A percentile compares a stretch with the other conserved stretches of the same genome.
These are phyloP conservation scores for Galeopsomyia nigrocyanea DNA, from an alignment of 2,888 invertebrate genomes.

Conservation along the genomic window DNA sequence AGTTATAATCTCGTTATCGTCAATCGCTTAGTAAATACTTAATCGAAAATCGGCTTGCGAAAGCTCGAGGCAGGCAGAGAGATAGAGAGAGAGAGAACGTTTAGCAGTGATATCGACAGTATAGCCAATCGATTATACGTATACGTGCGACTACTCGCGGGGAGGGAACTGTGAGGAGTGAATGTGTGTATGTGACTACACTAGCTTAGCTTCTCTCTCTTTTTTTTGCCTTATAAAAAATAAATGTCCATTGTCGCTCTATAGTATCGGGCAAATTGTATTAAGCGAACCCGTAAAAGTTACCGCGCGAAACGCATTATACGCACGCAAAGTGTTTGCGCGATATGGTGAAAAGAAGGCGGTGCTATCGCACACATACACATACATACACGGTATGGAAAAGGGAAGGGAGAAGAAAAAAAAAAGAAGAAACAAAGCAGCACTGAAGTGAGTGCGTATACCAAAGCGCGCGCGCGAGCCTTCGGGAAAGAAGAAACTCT, in stretches of 20 bases:
- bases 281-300: constrained; percentile 29
- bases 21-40: constrained; percentile 35
- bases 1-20: constrained; percentile 41
- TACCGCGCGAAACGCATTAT: neutral
- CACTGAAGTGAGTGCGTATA: constrained; percentile 26
- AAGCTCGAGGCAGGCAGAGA: too few relatives aligned
- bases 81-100: neutral
- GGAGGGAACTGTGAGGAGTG: neutral
- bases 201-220: neutral
- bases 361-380: too few relatives aligned
- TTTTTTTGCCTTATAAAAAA: constrained; percentile 28
- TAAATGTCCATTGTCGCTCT: constrained; percentile 39
- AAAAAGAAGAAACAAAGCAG: constrained; percentile 15
- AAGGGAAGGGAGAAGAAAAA: constrained; percentile 1
- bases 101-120: constrained; percentile 23
- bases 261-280: constrained; percentile 32
- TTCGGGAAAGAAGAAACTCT: constrained; percentile 31
- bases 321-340: neutral
- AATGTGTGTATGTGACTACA: neutral
- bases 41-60: constrained; percentile 29
- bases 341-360: neutral
- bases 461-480: neutral
- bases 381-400: neutral
- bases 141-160: neutral
- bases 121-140: constrained; percentile 31